phyloP scores from a whole-genome alignment of 2,888 invertebrate genomes.

The Ophioninae sp. region DNA sequence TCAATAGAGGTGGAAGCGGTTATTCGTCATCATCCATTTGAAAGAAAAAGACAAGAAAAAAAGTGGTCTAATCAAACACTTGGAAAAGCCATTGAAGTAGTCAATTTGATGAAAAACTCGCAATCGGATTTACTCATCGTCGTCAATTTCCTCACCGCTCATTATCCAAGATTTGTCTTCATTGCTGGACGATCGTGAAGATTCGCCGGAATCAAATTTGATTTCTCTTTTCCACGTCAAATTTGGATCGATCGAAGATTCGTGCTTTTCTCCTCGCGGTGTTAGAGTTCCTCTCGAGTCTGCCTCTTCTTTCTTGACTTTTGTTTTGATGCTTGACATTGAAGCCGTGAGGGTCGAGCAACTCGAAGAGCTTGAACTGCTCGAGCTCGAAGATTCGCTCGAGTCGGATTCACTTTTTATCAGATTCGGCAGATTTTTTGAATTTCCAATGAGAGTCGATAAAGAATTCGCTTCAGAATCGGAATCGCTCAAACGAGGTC shows the following conservation, averaged over 20 bases:
- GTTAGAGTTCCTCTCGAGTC: background rate
- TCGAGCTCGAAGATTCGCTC: constrained; percentile 19
- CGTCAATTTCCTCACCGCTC: background rate
- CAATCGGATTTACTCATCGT: background rate
- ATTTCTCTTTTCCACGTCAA: background rate
- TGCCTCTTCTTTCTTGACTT: constrained; percentile 7
- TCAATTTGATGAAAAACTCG: background rate
- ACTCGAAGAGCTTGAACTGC: background rate
- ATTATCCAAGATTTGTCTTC: background rate
- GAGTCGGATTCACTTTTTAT: constrained; percentile 3
- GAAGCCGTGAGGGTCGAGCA: background rate
- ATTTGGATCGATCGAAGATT: background rate
- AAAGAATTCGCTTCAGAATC: constrained; percentile 28
- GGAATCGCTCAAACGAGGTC: constrained; percentile 20
- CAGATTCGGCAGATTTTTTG: background rate
- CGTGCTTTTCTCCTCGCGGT: background rate
- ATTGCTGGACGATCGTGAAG: background rate
- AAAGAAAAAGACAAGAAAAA: too few species aligned
- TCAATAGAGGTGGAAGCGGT: too few species aligned
- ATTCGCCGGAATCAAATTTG: background rate
- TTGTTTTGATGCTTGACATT: background rate
- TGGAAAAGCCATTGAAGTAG: too few species aligned
- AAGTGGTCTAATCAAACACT: too few species aligned
- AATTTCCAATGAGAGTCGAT: background rate
- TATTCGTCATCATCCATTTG: too few species aligned